Conservation (phyloP, 2,888 invertebrate genomes). For the Reticulitermes lucifugus region DNA sequence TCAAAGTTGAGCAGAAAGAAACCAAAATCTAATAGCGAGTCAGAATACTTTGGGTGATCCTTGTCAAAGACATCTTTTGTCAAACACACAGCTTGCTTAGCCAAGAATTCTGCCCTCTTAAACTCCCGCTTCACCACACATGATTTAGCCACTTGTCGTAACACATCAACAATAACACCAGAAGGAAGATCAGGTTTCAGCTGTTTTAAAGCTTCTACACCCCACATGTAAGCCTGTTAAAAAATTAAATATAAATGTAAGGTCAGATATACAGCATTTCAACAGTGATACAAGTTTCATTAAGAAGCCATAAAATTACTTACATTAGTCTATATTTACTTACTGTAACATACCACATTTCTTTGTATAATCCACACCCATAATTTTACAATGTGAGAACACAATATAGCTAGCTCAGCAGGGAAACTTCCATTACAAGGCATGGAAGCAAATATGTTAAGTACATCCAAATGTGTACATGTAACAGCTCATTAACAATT, state of each 20-base stretch:
- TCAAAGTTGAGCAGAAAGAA: constrained; percentile 92
- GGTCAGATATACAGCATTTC: too few species aligned
- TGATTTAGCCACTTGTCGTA: constrained; percentile 88
- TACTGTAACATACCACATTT: too few species aligned
- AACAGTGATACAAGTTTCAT: neutral
- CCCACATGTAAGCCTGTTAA: constrained; percentile 77
- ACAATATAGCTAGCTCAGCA: too few species aligned
- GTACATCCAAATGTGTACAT: too few species aligned
- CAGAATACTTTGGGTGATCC: constrained; percentile 85
- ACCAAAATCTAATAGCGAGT: constrained; percentile 88
- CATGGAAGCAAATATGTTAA: too few species aligned
- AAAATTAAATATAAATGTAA: too few species aligned
- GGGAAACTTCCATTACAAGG: too few species aligned
- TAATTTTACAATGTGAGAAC: too few species aligned
- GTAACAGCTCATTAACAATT: too few species aligned
- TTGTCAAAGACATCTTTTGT: constrained; percentile 68
- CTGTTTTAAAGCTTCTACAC: constrained; percentile 78
- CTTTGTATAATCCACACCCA: too few species aligned
- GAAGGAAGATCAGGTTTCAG: constrained; percentile 72
- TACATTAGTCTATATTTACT: neutral
- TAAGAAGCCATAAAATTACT: neutral
- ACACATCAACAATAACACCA: constrained; percentile 80
- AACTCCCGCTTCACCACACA: constrained; percentile 92
- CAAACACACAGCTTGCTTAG: constrained; percentile 82
- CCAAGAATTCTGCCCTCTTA: constrained; percentile 82